Percentiles rank a stretch among this genome's conserved stretches.
These are phyloP conservation scores for Lerema accius DNA, from an alignment of 1,140 invertebrate genomes.

Conservation along the genomic window DNA sequence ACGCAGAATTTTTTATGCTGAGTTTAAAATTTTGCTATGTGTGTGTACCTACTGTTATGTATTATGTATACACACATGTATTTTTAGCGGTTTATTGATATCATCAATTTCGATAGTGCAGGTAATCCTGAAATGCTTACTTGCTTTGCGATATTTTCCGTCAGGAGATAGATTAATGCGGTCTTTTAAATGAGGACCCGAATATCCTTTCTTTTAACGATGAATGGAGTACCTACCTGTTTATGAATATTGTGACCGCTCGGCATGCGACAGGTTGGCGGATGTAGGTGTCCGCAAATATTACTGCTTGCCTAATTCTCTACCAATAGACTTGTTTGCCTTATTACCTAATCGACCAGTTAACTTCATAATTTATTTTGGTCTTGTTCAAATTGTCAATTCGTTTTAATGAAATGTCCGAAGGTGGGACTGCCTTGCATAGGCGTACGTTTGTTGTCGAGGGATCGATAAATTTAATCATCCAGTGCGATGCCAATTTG, in stretches of 20 bases:
- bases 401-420: not conserved
- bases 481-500: not conserved
- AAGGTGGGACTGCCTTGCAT: conserved; percentile 7
- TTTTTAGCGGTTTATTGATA: no score
- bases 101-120: no score
- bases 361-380: conserved; percentile 27
- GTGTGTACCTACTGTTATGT: no score
- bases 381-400: conserved; percentile 12
- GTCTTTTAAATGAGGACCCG: no score
- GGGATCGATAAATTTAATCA: conserved; percentile 3
- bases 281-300: conserved; percentile 79
- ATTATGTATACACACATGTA: no score
- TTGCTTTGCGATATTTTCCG: no score
- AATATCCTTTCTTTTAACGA: conserved; percentile 3
- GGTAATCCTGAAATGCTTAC: no score
- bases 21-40: no score
- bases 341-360: conserved; percentile 58
- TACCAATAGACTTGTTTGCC: conserved; percentile 55
- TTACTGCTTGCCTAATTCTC: conserved; percentile 73
- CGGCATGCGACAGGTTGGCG: conserved; percentile 63
- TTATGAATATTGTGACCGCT: conserved; percentile 35
- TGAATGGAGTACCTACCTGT: conserved; percentile 6
- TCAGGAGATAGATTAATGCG: no score
- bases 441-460: conserved; percentile 8
- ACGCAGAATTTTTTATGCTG: no score